Percentiles rank a stretch among this genome's conserved stretches.
These are phyloP conservation scores for Diglossa cyanea DNA, from an alignment of 2,797 vertebrate species.

Conservation along the genomic window DNA sequence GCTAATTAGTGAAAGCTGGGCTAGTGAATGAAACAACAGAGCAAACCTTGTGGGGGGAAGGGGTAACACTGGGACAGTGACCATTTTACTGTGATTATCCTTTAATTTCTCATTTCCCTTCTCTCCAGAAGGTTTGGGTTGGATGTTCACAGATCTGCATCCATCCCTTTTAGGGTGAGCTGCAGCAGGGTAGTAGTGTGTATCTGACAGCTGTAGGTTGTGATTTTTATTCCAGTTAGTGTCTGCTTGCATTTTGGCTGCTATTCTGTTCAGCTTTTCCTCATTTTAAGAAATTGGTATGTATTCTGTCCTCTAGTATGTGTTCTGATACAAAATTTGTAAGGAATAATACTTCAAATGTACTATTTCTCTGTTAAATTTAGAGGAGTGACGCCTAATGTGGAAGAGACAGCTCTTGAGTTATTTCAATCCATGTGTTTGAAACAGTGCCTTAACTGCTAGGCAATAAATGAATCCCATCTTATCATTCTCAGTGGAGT, in stretches of 20 bases:
- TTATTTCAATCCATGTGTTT: background rate
- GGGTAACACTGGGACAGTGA: background rate
- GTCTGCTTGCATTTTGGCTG: background rate
- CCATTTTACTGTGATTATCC: background rate
- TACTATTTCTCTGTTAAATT: background rate
- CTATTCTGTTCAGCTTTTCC: background rate
- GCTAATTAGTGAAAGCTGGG: background rate
- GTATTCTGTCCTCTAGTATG: background rate
- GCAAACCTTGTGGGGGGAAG: background rate
- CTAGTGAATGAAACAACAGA: background rate
- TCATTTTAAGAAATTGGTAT: background rate
- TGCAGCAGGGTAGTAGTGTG: fast-evolving
- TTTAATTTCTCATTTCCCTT: background rate
- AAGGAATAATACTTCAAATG: background rate
- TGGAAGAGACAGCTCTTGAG: background rate
- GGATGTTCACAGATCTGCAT: background rate
- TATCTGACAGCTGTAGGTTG: background rate
- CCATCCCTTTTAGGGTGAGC: background rate
- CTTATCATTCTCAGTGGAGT: background rate
- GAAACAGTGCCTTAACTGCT: background rate
- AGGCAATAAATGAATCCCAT: background rate
- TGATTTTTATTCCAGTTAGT: background rate
- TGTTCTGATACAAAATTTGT: background rate
- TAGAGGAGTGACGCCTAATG: background rate
- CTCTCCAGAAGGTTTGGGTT: background rate